These are phyloP conservation scores for Campodea augens DNA, from an alignment of 1,140 invertebrate genomes.

Conservation along the genomic window DNA sequence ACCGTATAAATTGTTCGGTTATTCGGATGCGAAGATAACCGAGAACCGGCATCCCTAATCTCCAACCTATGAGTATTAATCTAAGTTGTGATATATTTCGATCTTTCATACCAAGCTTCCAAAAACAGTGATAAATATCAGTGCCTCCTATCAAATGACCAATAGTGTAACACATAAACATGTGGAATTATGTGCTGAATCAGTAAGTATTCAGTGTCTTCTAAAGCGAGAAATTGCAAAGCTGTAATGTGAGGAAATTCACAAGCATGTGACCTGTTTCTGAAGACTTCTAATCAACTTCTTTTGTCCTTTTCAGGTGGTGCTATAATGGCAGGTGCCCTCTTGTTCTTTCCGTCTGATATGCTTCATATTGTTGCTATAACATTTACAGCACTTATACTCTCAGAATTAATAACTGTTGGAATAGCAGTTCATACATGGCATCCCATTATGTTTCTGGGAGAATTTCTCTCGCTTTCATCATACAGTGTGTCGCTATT, in stretches of 20 bases:
- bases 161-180: not conserved
- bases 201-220: constrained; percentile 2
- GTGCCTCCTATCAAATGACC: not conserved
- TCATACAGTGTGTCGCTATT: constrained; percentile 74
- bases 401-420: constrained; percentile 98
- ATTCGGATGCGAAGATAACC: no score
- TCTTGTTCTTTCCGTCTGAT: constrained; percentile 93
- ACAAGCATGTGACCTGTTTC: no score
- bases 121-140: no score
- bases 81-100: no score
- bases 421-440: constrained; percentile 80
- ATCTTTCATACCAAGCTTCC: no score
- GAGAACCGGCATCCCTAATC: no score
- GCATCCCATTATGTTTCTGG: constrained; percentile 86
- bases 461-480: constrained; percentile 71
- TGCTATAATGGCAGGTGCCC: constrained; percentile 96
- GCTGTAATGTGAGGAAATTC: no score
- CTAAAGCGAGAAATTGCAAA: no score
- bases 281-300: no score
- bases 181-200: no score
- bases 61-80: no score
- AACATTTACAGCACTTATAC: constrained; percentile 89
- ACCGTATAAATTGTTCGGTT: no score
- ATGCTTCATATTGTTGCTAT: constrained; percentile 98
- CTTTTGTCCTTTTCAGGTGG: constrained; percentile 45